Conservation (phyloP, 2,888 invertebrate species). For the Arctia plantaginis region DNA sequence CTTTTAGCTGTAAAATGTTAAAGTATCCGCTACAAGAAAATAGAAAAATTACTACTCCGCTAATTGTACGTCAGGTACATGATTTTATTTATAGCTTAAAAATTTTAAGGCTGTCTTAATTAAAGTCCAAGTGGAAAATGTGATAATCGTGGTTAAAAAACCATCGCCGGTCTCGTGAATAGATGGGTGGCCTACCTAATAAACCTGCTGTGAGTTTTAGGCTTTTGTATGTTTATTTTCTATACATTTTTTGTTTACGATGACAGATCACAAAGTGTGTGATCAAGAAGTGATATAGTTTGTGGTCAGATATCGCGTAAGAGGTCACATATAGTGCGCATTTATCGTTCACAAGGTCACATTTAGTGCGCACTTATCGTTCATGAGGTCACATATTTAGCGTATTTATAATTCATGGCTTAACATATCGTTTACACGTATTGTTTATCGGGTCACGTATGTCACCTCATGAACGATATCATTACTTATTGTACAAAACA, state of each 20-base stretch:
- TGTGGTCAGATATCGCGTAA: background rate
- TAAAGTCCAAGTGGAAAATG: background rate
- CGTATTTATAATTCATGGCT: no score
- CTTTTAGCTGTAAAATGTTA: conserved; percentile 39
- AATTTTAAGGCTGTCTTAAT: background rate
- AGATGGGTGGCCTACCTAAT: background rate
- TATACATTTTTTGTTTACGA: background rate
- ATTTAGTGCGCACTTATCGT: background rate
- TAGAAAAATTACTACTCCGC: background rate
- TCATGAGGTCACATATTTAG: background rate
- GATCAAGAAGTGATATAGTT: no score
- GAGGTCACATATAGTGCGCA: background rate
- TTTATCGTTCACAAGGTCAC: background rate
- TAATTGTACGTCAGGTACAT: background rate
- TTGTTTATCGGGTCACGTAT: background rate
- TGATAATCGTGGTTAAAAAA: background rate
- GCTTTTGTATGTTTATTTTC: background rate
- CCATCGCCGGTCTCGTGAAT: background rate
- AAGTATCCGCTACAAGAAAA: conserved; percentile 20
- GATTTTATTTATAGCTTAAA: background rate
- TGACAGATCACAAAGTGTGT: no score
- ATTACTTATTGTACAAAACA: background rate
- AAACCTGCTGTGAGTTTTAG: background rate
- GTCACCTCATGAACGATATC: background rate
- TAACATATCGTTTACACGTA: background rate